phyloP scores from a whole-genome alignment of 2,888 invertebrate species.

The Oeneis ivallda region DNA sequence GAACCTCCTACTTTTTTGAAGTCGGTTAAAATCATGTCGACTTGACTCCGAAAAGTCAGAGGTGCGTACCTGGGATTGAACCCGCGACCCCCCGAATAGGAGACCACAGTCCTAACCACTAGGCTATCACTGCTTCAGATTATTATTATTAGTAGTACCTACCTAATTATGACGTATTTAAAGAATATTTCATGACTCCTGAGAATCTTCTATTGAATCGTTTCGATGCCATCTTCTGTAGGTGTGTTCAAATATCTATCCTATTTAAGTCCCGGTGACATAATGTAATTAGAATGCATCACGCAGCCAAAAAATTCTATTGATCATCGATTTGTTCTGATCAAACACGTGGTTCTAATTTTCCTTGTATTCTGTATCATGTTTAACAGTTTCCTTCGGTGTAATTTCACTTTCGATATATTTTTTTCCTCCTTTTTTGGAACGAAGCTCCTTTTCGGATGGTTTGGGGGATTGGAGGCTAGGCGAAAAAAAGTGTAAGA shows the following conservation, averaged over 20 bases:
- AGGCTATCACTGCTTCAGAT: too few species aligned
- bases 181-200: not conserved
- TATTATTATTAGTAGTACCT: too few species aligned
- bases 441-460: too few species aligned
- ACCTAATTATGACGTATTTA: not conserved
- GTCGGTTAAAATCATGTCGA: too few species aligned
- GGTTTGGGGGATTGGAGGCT: too few species aligned
- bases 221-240: slow-evolving; percentile 6
- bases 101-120: too few species aligned
- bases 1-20: too few species aligned
- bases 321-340: slow-evolving; percentile 6
- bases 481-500: too few species aligned
- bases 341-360: not conserved
- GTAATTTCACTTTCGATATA: not conserved
- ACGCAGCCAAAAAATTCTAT: slow-evolving; percentile 7
- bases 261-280: not conserved
- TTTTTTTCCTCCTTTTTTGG: not conserved
- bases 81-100: too few species aligned
- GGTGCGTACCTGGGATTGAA: too few species aligned
- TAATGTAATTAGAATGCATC: slow-evolving; percentile 3
- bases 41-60: too few species aligned
- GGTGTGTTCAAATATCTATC: not conserved
- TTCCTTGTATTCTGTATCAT: not conserved
- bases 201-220: not conserved
- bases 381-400: not conserved